Percentiles rank a stretch among this genome's conserved stretches.
These are phyloP conservation scores for Cladopsammia gracilis DNA, from an alignment of 64 coral and sea anemone species.

Conservation along the genomic window DNA sequence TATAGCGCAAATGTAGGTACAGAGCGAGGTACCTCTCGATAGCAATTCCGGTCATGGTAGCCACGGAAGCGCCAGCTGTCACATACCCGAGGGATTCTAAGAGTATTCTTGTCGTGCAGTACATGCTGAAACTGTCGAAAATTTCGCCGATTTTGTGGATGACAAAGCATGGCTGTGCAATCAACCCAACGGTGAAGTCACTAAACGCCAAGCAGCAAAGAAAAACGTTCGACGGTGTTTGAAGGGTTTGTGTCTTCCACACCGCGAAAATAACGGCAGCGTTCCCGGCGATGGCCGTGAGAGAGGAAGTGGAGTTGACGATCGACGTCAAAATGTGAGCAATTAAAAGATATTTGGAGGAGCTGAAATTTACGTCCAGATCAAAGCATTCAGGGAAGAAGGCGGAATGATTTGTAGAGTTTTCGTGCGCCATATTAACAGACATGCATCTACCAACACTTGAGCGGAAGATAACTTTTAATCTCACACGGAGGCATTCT, in stretches of 20 bases:
- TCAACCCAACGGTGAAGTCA: constrained; percentile 61
- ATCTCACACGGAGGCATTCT: too few species aligned
- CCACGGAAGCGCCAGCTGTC: constrained; percentile 24
- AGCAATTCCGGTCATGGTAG: constrained; percentile 28
- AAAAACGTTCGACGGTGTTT: constrained; percentile 60
- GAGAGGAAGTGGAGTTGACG: constrained; percentile 51
- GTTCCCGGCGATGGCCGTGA: constrained; percentile 59
- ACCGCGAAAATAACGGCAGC: constrained; percentile 61
- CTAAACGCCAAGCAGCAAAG: constrained; percentile 64
- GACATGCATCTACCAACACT: not conserved
- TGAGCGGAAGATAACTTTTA: not conserved
- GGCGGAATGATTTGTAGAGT: not conserved
- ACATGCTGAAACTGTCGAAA: constrained; percentile 19
- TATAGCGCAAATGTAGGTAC: constrained; percentile 50
- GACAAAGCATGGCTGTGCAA: constrained; percentile 72
- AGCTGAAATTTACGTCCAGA: not conserved
- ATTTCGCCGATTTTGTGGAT: constrained; percentile 63
- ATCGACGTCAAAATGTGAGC: constrained; percentile 35
- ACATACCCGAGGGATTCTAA: constrained; percentile 29
- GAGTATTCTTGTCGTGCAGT: constrained; percentile 38
- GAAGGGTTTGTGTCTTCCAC: constrained; percentile 41
- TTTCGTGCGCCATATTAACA: not conserved
- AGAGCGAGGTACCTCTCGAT: constrained; percentile 59
- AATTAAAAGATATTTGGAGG: not conserved
- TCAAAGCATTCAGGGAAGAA: not conserved